Conservation (phyloP, 2,888 invertebrate genomes). For the Euzophera pinguis region DNA sequence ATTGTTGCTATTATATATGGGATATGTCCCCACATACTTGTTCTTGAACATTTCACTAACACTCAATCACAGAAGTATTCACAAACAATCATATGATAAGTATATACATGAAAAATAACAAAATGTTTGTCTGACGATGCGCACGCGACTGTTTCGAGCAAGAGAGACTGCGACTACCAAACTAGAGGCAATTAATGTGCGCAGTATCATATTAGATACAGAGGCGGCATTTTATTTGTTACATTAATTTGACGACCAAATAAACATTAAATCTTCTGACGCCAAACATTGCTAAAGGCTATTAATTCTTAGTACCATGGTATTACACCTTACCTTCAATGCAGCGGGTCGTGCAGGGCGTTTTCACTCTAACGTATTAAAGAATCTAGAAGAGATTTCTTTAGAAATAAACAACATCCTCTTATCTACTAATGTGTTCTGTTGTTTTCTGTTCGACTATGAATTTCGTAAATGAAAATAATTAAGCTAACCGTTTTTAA, state of each 20-base stretch:
- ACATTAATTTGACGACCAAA: neutral
- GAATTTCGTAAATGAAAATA: too few relatives aligned
- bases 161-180: conserved; percentile 8
- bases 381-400: too few relatives aligned
- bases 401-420: too few relatives aligned
- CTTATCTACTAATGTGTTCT: too few relatives aligned
- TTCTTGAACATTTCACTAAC: conserved; percentile 16
- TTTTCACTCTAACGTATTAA: too few relatives aligned
- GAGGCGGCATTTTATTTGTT: conserved; percentile 7
- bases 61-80: neutral
- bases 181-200: conserved; percentile 27
- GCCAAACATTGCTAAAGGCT: neutral
- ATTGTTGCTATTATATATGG: conserved; percentile 22
- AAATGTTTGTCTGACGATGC: conserved; percentile 20
- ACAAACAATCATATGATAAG: neutral
- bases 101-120: conserved; percentile 11
- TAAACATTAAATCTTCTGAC: neutral
- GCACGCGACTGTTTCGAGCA: conserved; percentile 18
- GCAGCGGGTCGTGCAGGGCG: too few relatives aligned
- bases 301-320: too few relatives aligned
- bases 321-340: too few relatives aligned
- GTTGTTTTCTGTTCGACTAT: too few relatives aligned
- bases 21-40: conserved; percentile 23
- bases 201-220: conserved; percentile 21
- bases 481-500: too few relatives aligned